Conservation (phyloP, 2,797 vertebrate genomes). For the Agapornis canus region DNA sequence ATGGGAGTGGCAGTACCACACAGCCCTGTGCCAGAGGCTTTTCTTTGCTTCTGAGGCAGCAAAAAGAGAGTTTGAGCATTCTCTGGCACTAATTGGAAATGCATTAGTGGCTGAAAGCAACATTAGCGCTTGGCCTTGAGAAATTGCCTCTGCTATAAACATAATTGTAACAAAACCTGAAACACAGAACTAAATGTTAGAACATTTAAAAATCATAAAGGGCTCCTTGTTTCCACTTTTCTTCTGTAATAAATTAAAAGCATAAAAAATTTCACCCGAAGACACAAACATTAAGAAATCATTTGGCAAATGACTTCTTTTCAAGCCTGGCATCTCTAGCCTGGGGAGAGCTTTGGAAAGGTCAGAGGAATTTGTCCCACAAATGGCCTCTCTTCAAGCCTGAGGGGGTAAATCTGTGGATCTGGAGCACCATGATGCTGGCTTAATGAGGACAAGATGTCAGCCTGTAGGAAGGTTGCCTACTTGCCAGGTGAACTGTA, state of each 20-base stretch:
- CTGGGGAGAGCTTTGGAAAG: constrained; percentile 25
- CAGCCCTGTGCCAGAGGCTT: neutral
- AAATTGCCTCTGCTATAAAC: neutral
- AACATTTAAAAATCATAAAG: constrained; percentile 30
- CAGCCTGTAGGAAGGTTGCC: neutral
- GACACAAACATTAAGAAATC: constrained; percentile 32
- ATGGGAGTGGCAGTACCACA: neutral
- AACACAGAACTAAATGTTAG: constrained; percentile 16
- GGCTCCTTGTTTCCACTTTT: neutral
- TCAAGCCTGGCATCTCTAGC: constrained; percentile 17
- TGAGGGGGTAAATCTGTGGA: neutral
- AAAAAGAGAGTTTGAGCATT: neutral
- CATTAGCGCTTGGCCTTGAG: neutral
- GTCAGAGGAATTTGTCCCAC: neutral
- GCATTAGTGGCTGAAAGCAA: neutral
- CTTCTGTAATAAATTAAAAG: constrained; percentile 24
- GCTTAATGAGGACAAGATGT: neutral
- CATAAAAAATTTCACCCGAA: neutral
- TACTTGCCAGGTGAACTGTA: neutral
- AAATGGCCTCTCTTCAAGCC: neutral
- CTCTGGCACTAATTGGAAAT: constrained; percentile 1
- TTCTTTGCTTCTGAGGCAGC: neutral
- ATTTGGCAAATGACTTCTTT: constrained; percentile 19
- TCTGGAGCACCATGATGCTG: neutral
- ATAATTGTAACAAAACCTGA: constrained; percentile 39